Evolutionary conservation across 2,113 vertebrate species (phyloP).

Genomic region (Eurypyga helias): DNA sequence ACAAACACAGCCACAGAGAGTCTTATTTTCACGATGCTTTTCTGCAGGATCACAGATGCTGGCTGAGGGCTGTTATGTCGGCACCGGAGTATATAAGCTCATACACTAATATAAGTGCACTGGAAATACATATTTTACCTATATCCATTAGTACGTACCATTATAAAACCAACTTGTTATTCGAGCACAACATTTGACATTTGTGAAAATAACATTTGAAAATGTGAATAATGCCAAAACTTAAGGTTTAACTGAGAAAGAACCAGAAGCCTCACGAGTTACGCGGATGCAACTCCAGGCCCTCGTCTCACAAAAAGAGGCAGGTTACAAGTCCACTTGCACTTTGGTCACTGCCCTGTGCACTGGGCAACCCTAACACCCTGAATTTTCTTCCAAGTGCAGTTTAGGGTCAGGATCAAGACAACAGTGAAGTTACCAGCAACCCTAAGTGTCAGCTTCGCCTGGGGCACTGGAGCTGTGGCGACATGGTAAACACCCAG

Average conservation of each 20-base stretch:
- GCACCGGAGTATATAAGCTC: neutral
- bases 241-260: neutral
- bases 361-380: neutral
- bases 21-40: neutral
- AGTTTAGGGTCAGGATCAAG: neutral
- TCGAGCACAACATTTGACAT: neutral
- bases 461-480: neutral
- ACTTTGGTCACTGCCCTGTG: neutral
- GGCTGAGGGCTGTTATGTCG: neutral
- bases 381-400: neutral
- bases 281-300: neutral
- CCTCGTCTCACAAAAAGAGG: neutral
- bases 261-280: neutral
- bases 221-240: neutral
- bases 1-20: neutral
- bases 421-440: neutral
- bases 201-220: neutral
- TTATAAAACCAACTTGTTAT: neutral
- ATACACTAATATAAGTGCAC: neutral
- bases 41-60: neutral
- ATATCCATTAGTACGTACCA: neutral
- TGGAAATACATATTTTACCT: neutral
- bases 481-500: accelerated
- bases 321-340: neutral
- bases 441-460: accelerated